Evolutionary conservation across 2,113 vertebrate genomes (phyloP).

Genomic region (Cricetomys ansorgei): DNA sequence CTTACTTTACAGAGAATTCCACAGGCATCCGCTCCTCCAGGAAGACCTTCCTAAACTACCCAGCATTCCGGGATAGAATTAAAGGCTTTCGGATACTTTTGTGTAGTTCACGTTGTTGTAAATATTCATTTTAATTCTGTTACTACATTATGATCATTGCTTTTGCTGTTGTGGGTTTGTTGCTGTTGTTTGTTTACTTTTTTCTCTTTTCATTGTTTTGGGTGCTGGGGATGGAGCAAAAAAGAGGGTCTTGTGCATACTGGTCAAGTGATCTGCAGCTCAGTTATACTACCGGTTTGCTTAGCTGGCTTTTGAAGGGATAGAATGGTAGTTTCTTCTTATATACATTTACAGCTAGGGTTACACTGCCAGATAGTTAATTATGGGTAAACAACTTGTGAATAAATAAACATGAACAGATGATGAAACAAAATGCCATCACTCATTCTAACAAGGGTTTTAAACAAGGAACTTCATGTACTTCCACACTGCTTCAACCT

Average conservation of each 20-base stretch:
- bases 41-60: neutral
- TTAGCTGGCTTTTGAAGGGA: neutral
- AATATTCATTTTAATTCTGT: neutral
- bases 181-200: neutral
- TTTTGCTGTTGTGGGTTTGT: neutral
- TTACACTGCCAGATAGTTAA: neutral
- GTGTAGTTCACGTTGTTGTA: neutral
- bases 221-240: neutral
- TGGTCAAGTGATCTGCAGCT: neutral
- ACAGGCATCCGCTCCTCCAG: neutral
- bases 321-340: neutral
- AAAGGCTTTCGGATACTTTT: neutral
- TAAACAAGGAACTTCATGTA: neutral
- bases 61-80: neutral
- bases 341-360: neutral
- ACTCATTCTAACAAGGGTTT: neutral
- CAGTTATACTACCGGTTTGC: neutral
- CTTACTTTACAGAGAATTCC: neutral
- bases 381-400: neutral
- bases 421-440: neutral
- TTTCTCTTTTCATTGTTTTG: neutral
- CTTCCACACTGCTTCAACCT: neutral
- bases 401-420: neutral
- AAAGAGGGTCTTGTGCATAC: neutral
- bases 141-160: neutral